Percentiles rank a stretch among this genome's conserved stretches.
Evolutionary conservation across 2,797 vertebrate species (phyloP).

Genomic region (Coracias cyanogaster): DNA sequence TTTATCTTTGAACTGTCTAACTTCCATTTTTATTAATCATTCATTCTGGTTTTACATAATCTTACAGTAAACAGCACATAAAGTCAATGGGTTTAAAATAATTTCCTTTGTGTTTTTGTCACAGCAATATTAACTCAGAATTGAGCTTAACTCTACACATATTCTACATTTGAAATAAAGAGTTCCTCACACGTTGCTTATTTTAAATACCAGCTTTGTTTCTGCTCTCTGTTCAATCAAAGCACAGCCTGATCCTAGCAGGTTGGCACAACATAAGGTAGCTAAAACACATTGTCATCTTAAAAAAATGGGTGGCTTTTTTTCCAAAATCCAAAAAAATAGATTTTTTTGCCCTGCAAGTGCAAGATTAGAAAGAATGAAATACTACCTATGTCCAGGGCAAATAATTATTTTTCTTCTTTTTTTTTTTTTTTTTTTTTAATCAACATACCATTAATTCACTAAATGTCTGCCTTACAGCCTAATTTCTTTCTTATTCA

Average conservation of each 20-base stretch:
- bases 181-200: neutral
- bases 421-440: neutral
- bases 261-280: neutral
- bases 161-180: neutral
- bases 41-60: neutral
- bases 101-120: neutral
- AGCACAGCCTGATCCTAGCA: neutral
- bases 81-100: neutral
- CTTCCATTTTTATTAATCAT: neutral
- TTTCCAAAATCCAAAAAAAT: too few species aligned
- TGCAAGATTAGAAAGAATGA: neutral
- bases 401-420: neutral
- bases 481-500: neutral
- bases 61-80: neutral
- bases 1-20: neutral
- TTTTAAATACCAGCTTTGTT: neutral
- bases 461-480: neutral
- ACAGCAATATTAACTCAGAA: neutral
- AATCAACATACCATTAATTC: neutral
- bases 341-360: accelerated
- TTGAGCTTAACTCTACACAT: neutral
- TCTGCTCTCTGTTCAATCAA: neutral
- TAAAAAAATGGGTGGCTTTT: neutral
- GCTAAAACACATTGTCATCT: neutral
- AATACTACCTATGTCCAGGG: neutral